Evolutionary conservation across 1,140 invertebrate genomes (phyloP).

Genomic region (Varroa destructor): DNA sequence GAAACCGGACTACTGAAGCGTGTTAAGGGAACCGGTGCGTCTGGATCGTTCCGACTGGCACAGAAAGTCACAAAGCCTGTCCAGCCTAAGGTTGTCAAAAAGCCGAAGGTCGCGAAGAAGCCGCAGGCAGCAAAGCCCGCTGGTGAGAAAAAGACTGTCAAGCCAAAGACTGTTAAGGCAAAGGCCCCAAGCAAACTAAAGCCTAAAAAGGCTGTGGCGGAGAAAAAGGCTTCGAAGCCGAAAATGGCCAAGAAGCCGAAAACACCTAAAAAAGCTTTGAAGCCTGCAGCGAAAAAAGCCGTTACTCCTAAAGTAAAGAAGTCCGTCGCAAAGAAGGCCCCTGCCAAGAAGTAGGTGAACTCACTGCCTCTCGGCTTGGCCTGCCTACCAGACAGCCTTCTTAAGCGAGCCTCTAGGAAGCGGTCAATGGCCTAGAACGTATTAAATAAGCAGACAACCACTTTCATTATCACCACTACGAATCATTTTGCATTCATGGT

Average conservation of each 20-base stretch:
- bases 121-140: background rate
- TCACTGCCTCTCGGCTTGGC: no score
- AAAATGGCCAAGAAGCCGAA: slow-evolving; percentile 28
- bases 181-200: background rate
- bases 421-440: no score
- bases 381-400: no score
- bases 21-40: slow-evolving; percentile 36
- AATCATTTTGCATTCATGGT: no score
- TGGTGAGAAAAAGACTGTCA: slow-evolving; percentile 23
- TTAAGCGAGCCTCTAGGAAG: no score
- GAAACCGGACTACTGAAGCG: slow-evolving; percentile 35
- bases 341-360: slow-evolving; percentile 16
- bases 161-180: background rate
- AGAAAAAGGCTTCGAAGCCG: slow-evolving; percentile 34
- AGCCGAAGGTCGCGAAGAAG: slow-evolving; percentile 29
- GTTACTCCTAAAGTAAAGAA: slow-evolving; percentile 28
- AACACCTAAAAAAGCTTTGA: background rate
- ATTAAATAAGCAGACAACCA: no score
- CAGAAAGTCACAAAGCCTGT: background rate
- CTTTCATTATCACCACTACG: no score
- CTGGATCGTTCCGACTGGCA: slow-evolving; percentile 35
- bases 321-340: background rate
- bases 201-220: slow-evolving; percentile 9
- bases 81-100: slow-evolving; percentile 32
- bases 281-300: slow-evolving; percentile 28